Percentiles rank a stretch among this genome's conserved stretches.
Evolutionary conservation across 2,888 invertebrate species (phyloP).

Genomic region (Zhengitettix transpicula): DNA sequence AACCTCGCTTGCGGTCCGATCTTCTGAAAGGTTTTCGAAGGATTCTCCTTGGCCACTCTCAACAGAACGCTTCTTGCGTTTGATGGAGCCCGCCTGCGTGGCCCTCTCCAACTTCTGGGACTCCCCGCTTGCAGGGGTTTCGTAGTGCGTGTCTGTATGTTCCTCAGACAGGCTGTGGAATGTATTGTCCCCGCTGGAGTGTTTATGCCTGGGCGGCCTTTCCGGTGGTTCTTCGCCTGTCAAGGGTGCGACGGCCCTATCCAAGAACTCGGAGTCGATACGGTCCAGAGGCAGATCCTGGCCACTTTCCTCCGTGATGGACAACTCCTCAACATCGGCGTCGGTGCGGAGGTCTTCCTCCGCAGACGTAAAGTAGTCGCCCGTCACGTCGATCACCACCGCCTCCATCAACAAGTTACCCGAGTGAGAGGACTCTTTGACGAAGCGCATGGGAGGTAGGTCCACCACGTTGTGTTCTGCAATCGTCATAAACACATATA

Average conservation of each 20-base stretch:
- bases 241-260: constrained; percentile 17
- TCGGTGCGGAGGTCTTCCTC: constrained; percentile 72
- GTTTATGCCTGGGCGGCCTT: neutral
- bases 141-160: constrained; percentile 31
- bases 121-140: constrained; percentile 12
- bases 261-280: constrained; percentile 25
- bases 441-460: constrained; percentile 70
- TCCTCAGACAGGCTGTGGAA: constrained; percentile 21
- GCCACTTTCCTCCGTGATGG: constrained; percentile 43
- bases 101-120: constrained; percentile 4
- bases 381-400: constrained; percentile 74
- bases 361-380: constrained; percentile 63
- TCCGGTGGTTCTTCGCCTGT: constrained; percentile 32
- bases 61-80: constrained; percentile 5
- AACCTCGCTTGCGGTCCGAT: neutral
- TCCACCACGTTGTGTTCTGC: constrained; percentile 72
- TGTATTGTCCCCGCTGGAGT: constrained; percentile 20
- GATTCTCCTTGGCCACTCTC: constrained; percentile 23
- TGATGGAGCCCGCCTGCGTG: constrained; percentile 4
- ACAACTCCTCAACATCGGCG: constrained; percentile 72
- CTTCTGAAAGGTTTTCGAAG: constrained; percentile 21
- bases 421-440: constrained; percentile 76
- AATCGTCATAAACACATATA: neutral
- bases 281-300: constrained; percentile 34
- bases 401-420: constrained; percentile 83